phyloP scores from a whole-genome alignment of 2,797 vertebrate genomes.

The Spondyliosoma cantharus region DNA sequence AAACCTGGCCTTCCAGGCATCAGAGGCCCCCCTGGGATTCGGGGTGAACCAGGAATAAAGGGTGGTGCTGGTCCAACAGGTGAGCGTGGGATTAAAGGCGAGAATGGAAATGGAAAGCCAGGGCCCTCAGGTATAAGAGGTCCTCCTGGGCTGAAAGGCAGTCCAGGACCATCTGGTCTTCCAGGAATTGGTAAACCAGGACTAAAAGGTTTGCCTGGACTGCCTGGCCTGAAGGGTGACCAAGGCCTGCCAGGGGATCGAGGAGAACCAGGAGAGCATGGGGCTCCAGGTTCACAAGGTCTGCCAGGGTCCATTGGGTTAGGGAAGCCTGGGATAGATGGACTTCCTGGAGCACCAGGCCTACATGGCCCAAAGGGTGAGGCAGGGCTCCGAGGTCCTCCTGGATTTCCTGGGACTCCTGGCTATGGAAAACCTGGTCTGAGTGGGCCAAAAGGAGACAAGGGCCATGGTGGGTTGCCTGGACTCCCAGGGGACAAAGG shows the following conservation, averaged over 20 bases:
- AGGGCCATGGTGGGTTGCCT: constrained; percentile 87
- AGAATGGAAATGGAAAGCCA: constrained; percentile 93
- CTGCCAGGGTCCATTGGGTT: constrained; percentile 86
- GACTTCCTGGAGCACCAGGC: constrained; percentile 89
- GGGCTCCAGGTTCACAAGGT: constrained; percentile 88
- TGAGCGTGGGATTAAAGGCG: constrained; percentile 91
- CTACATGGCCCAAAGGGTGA: constrained; percentile 88
- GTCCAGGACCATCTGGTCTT: constrained; percentile 85
- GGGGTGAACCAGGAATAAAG: constrained; percentile 92
- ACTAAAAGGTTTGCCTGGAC: constrained; percentile 88
- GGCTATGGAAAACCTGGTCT: constrained; percentile 96
- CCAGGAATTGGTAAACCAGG: constrained; percentile 90
- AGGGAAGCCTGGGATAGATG: constrained; percentile 88
- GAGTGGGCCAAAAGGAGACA: constrained; percentile 92
- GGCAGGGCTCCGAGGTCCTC: constrained; percentile 85
- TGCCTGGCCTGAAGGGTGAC: constrained; percentile 89
- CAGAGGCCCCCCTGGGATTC: constrained; percentile 88
- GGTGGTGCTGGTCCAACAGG: constrained; percentile 89
- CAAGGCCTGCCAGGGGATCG: constrained; percentile 86
- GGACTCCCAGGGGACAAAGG: constrained; percentile 92
- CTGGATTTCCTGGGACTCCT: constrained; percentile 90
- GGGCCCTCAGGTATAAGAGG: constrained; percentile 87
- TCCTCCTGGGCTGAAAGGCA: constrained; percentile 86
- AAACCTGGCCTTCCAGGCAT: constrained; percentile 93
- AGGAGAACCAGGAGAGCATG: constrained; percentile 86